Evolutionary conservation across 2,113 vertebrate genomes (phyloP), one percentile per base, ranked within the genome.

Genomic region (Monopterus albus): DNA sequence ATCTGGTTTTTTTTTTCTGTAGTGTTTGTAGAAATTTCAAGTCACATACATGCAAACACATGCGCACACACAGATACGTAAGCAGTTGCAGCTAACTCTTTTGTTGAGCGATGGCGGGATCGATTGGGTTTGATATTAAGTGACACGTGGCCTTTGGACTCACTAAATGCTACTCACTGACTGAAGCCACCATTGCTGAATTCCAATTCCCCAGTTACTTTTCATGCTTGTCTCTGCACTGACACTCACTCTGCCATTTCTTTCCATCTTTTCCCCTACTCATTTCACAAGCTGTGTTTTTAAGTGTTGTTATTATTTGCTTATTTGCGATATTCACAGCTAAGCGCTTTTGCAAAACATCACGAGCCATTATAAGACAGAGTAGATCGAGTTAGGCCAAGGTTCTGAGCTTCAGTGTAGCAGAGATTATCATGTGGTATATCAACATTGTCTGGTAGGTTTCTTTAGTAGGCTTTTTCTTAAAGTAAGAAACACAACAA

Each of bases 121-220:
- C 73, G 87, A 93, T 92, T 80, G 75, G 51, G 73, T 88, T 88
- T 85, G 86, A 89, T 91, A 85, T 86, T 78, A 88, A 88, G 88
- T 88, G 90, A 87, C 88, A 87, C 78, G 20, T 91, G 89, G 86
- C 90, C 91, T 92, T 92, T 92, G 65, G 76, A 91, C 87, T 88
- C 84, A 86, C 81, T 86, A 87, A 90, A 89, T 88, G 85, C 81
- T 87, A 51, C 84, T 84, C 87, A 77, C 77, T 52, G 49, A 81
- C 78, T 88, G 72, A 87, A 86, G 72, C 73, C 59, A 63, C 72
- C 51, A 39, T 50, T 55, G 29, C 64, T 79, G 79, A 81, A 83
- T 91, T 87, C 66, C 55, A 84, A 75, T 84, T 78, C 61, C 68
- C 47, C 29, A 45, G 64, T 78, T 87, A 75, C 73, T 81, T 82